A percentile compares a stretch with the other conserved stretches of the same genome.
phyloP scores from a whole-genome alignment of 2,888 invertebrate species.

The Disparrhopalites patrizii region DNA sequence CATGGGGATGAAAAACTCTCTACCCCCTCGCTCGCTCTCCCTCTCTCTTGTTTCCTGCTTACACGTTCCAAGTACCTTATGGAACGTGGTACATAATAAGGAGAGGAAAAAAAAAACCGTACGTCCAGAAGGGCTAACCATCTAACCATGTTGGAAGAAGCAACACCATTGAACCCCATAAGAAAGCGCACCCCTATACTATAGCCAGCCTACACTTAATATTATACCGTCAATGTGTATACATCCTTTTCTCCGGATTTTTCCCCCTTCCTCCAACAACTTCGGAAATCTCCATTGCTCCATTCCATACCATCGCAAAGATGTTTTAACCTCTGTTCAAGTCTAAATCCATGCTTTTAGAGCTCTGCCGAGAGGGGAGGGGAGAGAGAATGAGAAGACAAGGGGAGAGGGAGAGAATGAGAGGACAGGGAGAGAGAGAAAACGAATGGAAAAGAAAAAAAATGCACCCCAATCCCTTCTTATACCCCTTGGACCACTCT shows the following conservation, averaged over 20 bases:
- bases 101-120: too few relatives aligned
- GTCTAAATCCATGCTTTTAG: constrained; percentile 20
- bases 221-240: constrained; percentile 2
- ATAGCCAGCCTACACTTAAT: not conserved
- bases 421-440: not conserved
- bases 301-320: constrained; percentile 21
- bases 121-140: not conserved
- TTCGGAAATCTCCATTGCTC: constrained; percentile 22
- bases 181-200: not conserved
- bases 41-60: not conserved
- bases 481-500: constrained; percentile 31
- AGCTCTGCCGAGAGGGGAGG: not conserved
- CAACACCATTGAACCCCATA: not conserved
- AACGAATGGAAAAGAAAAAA: constrained; percentile 9
- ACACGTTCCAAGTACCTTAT: too few relatives aligned
- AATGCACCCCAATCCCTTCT: constrained; percentile 24
- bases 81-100: too few relatives aligned
- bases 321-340: constrained; percentile 32
- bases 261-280: constrained; percentile 25
- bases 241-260: constrained; percentile 32
- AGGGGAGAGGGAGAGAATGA: not conserved
- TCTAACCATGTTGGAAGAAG: not conserved
- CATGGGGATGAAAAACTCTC: constrained; percentile 1
- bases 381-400: not conserved
- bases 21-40: not conserved